phyloP scores from a whole-genome alignment of 2,797 vertebrate genomes.

The Anolis apletophallus region DNA sequence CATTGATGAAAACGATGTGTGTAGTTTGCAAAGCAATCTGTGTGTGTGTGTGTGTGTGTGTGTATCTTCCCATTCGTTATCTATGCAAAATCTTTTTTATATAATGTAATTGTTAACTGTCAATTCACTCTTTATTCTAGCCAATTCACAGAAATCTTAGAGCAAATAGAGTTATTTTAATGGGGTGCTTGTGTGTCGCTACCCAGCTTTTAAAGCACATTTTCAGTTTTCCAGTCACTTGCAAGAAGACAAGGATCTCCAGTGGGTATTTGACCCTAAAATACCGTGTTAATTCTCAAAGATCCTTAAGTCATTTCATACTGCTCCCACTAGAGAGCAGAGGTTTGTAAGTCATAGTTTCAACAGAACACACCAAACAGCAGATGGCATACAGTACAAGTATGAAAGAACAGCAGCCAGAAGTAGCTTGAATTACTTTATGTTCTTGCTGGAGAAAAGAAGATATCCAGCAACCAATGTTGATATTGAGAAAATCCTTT shows the following conservation, averaged over 20 bases:
- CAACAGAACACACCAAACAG: constrained; percentile 17
- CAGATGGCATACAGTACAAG: constrained; percentile 3
- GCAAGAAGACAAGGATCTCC: neutral
- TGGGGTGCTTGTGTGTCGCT: constrained; percentile 29
- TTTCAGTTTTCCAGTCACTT: constrained; percentile 7
- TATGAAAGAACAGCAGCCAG: neutral
- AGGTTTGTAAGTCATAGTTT: constrained; percentile 6
- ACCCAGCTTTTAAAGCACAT: constrained; percentile 13
- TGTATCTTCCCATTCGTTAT: too few relatives aligned
- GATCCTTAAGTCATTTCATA: neutral
- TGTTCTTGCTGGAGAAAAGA: neutral
- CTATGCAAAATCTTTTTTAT: too few relatives aligned
- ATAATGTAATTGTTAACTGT: constrained; percentile 39
- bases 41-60: too few relatives aligned
- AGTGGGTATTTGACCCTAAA: constrained; percentile 9
- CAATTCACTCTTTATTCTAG: neutral
- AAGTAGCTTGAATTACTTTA: neutral
- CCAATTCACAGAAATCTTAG: neutral
- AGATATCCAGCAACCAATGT: neutral
- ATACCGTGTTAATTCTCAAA: constrained; percentile 39
- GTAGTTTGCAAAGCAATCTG: neutral
- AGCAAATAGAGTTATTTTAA: constrained; percentile 36
- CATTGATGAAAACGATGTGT: neutral
- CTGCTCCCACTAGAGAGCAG: constrained; percentile 28
- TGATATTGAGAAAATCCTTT: neutral